Conservation (phyloP, 1,140 invertebrate genomes). For the Listronotus bonariensis region DNA sequence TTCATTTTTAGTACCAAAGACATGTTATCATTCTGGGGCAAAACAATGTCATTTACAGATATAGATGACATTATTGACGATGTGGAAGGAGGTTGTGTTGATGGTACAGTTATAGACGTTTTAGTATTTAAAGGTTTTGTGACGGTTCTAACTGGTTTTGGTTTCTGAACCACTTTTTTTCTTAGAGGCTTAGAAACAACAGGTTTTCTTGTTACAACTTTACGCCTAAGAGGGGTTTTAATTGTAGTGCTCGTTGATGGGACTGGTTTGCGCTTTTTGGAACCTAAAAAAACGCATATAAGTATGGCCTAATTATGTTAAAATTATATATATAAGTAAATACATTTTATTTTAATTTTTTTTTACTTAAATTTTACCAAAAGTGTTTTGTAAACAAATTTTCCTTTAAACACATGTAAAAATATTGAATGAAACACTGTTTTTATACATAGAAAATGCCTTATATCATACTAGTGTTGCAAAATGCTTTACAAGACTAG, state of each 20-base stretch:
- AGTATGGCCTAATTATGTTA: no score
- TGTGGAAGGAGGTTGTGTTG: neutral
- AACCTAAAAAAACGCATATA: constrained; percentile 1
- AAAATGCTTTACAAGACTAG: no score
- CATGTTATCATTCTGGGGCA: neutral
- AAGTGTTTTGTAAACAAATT: no score
- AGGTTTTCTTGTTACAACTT: constrained; percentile 9
- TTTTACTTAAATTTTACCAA: no score
- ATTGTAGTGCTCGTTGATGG: constrained; percentile 15
- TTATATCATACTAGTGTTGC: no score
- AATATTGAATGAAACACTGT: no score
- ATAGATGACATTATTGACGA: neutral
- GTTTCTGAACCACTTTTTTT: constrained; percentile 5
- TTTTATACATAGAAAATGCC: no score
- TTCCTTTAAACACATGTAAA: no score
- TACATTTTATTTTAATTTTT: no score
- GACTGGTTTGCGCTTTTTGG: constrained; percentile 25
- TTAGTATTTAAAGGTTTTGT: neutral
- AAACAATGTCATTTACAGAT: constrained; percentile 1
- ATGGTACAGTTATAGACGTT: neutral
- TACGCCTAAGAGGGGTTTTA: constrained; percentile 1
- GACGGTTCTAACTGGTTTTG: neutral
- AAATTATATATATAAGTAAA: no score
- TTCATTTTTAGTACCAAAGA: neutral
- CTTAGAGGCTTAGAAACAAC: constrained; percentile 11